Evolutionary conservation across 2,888 invertebrate genomes (phyloP).

Genomic region (Calephelis perditalis): DNA sequence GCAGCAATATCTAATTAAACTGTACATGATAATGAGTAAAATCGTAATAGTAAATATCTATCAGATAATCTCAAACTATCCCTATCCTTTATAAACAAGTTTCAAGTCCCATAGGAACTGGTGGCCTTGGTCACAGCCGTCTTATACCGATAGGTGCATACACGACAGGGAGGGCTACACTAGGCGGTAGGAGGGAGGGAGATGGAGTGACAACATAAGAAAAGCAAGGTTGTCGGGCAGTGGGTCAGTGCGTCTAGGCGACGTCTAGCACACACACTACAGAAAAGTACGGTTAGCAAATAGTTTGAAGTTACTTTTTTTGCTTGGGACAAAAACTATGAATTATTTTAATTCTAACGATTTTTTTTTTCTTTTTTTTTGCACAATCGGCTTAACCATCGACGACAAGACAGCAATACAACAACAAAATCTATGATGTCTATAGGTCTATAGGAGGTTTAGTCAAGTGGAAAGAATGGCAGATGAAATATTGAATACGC

Average conservation of each 20-base stretch:
- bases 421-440: no score
- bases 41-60: no score
- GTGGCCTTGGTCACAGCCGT: conserved; percentile 44
- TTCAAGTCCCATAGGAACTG: conserved; percentile 27
- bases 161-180: conserved; percentile 24
- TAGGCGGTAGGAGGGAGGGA: conserved; percentile 43
- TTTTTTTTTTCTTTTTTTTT: no score
- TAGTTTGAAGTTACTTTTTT: conserved; percentile 18
- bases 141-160: conserved; percentile 58
- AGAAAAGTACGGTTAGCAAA: conserved; percentile 44
- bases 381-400: no score
- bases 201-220: conserved; percentile 69
- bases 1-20: no score
- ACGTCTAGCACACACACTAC: conserved; percentile 71
- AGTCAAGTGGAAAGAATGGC: no score
- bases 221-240: conserved; percentile 72
- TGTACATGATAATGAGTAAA: no score
- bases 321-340: neutral
- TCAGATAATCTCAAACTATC: neutral
- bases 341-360: no score
- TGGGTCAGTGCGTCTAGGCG: conserved; percentile 74
- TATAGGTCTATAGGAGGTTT: no score
- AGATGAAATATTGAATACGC: no score
- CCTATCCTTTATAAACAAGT: conserved; percentile 16
- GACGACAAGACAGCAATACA: no score